These are phyloP conservation scores for Apteryx owenii DNA, from an alignment of 2,113 vertebrate species.

Conservation along the genomic window DNA sequence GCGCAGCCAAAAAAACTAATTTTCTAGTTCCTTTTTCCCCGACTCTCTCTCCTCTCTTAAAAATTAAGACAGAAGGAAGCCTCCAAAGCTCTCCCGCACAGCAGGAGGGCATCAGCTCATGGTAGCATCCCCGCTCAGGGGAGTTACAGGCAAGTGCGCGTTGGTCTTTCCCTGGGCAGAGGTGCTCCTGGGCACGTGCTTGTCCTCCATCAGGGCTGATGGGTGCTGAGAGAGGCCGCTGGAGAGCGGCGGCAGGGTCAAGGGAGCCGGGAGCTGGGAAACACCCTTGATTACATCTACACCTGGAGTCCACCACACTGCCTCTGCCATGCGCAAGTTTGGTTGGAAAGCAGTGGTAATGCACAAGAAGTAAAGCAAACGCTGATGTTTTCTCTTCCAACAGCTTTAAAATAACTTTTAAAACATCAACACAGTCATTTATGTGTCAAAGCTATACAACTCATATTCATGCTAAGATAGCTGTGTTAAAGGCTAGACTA, in stretches of 20 bases:
- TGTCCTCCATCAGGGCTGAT: not conserved
- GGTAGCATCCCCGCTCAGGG: not conserved
- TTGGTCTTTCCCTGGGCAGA: not conserved
- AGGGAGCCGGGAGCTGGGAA: not conserved
- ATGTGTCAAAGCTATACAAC: slow-evolving; percentile 69
- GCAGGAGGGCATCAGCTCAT: not conserved
- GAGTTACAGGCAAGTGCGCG: too few relatives aligned
- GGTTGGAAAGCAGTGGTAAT: slow-evolving; percentile 21
- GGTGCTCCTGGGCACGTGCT: not conserved
- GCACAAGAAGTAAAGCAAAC: slow-evolving; percentile 17
- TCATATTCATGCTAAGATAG: slow-evolving; percentile 98
- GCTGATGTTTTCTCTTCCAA: slow-evolving; percentile 1
- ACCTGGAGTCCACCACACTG: slow-evolving; percentile 22
- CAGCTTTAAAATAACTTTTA: slow-evolving; percentile 12
- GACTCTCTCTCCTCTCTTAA: not conserved
- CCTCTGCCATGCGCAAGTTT: not conserved
- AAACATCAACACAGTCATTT: not conserved
- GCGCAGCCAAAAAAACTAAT: not conserved
- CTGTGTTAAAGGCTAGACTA: slow-evolving; percentile 89
- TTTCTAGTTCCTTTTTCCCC: not conserved
- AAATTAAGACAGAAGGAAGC: not conserved
- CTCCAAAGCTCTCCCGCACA: not conserved
- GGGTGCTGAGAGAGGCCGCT: too few relatives aligned
- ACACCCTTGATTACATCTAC: slow-evolving; percentile 40
- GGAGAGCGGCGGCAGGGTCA: too few relatives aligned